Conservation (phyloP, 1,140 invertebrate genomes). For the Galendromus occidentalis region DNA sequence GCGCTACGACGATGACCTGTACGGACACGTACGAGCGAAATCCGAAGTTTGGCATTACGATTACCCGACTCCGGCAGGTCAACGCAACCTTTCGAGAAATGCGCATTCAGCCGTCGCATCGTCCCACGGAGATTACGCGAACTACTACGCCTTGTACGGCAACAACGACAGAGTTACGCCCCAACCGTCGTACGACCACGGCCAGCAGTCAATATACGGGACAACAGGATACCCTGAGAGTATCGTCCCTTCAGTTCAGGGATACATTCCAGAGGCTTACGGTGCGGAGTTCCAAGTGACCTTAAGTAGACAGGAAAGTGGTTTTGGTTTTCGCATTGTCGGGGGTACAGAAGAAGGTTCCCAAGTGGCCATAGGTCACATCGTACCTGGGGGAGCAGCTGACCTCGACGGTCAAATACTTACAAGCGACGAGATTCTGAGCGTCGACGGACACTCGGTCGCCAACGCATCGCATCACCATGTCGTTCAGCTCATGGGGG, state of each 20-base stretch:
- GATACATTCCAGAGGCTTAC: slow-evolving; percentile 13
- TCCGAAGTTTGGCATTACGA: slow-evolving; percentile 8
- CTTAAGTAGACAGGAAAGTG: slow-evolving; percentile 54
- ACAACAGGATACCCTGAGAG: background rate
- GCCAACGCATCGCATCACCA: slow-evolving; percentile 66
- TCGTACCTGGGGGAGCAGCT: slow-evolving; percentile 76
- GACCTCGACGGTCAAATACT: slow-evolving; percentile 63
- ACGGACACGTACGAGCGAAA: background rate
- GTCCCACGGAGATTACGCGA: background rate
- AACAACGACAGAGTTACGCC: background rate
- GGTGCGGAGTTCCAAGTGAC: slow-evolving; percentile 35
- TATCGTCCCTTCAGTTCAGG: slow-evolving; percentile 10
- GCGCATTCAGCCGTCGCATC: background rate
- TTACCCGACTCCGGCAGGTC: background rate
- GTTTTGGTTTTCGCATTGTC: slow-evolving; percentile 92
- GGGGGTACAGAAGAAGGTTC: slow-evolving; percentile 96
- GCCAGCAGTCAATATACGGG: background rate
- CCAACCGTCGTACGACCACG: background rate
- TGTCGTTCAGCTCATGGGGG: slow-evolving; percentile 71
- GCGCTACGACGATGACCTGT: background rate
- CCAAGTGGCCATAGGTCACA: slow-evolving; percentile 79
- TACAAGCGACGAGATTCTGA: slow-evolving; percentile 72
- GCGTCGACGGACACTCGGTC: slow-evolving; percentile 59
- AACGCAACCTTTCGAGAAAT: background rate
- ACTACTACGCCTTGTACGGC: background rate